These are phyloP conservation scores for Plectus sambesii DNA, from an alignment of 1,140 invertebrate species.

Conservation along the genomic window DNA sequence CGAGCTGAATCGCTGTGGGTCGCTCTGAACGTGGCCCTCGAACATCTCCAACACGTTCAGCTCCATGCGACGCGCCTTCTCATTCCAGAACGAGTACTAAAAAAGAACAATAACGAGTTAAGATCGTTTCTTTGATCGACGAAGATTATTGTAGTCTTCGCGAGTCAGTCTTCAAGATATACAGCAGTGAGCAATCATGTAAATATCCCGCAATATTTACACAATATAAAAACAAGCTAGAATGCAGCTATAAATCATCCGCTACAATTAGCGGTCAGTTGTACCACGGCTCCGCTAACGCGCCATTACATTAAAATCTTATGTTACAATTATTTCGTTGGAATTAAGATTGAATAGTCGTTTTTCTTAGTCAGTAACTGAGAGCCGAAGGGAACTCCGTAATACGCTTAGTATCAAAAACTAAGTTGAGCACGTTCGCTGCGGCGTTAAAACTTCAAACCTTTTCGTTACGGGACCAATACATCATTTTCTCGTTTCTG, in stretches of 20 bases:
- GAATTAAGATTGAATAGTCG: no score
- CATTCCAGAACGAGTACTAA: slow-evolving; percentile 78
- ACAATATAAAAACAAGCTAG: no score
- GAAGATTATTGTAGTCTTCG: no score
- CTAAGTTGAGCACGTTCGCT: slow-evolving; percentile 3
- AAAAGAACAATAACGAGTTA: slow-evolving; percentile 35
- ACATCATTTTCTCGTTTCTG: no score
- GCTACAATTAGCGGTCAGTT: no score
- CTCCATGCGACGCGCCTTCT: slow-evolving; percentile 79
- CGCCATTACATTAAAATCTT: no score
- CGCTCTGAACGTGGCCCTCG: slow-evolving; percentile 57
- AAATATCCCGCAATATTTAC: not conserved
- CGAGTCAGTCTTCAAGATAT: slow-evolving; percentile 2
- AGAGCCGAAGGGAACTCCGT: no score
- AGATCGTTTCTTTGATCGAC: no score
- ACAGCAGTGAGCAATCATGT: slow-evolving; percentile 1
- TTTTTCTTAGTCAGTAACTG: no score
- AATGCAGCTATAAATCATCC: no score
- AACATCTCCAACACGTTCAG: slow-evolving; percentile 83
- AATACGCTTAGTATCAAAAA: slow-evolving; percentile 12
- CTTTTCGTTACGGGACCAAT: not conserved
- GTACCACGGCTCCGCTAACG: no score
- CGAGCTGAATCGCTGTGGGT: slow-evolving; percentile 57
- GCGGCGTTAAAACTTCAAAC: slow-evolving; percentile 24
- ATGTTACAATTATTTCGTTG: no score